A percentile compares a stretch with the other conserved stretches of the same genome.
Evolutionary conservation across 2,888 invertebrate species (phyloP).

Genomic region (Philonicus albiceps): DNA sequence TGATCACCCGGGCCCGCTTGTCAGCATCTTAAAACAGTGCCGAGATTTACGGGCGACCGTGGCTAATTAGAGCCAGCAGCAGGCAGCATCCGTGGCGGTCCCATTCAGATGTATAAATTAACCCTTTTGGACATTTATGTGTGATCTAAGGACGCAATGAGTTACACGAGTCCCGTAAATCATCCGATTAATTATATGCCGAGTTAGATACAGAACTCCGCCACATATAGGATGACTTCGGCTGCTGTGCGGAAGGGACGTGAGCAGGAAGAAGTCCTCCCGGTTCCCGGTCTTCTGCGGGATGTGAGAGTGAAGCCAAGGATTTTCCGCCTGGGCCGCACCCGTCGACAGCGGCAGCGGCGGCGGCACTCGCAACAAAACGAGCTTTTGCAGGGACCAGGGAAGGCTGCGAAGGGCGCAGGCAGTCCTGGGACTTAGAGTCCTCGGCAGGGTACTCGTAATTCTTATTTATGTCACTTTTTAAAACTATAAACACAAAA

Average conservation of each 20-base stretch:
- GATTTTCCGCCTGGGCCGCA: neutral
- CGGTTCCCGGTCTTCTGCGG: neutral
- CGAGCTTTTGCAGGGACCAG: neutral
- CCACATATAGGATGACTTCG: neutral
- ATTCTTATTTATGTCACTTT: slow-evolving; percentile 42
- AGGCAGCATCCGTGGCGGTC: slow-evolving; percentile 27
- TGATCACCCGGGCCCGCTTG: neutral
- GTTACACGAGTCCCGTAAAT: slow-evolving; percentile 54
- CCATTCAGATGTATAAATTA: slow-evolving; percentile 58
- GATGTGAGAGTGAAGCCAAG: neutral
- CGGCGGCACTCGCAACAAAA: neutral
- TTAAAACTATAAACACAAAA: slow-evolving; percentile 33
- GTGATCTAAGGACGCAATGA: slow-evolving; percentile 57
- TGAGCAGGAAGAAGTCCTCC: slow-evolving; percentile 1
- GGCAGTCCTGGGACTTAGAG: slow-evolving; percentile 12
- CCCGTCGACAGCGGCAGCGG: neutral
- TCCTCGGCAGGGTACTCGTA: slow-evolving; percentile 33
- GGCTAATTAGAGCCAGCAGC: slow-evolving; percentile 38
- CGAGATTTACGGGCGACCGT: slow-evolving; percentile 32
- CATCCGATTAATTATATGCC: slow-evolving; percentile 56
- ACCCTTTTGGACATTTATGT: slow-evolving; percentile 63
- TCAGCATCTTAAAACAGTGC: slow-evolving; percentile 33
- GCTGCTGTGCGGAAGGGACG: slow-evolving; percentile 20
- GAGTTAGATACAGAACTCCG: neutral
- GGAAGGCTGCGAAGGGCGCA: neutral